Base-by-base conservation (phyloP, 2,113 vertebrate genomes). In the Pteruthius melanotis region DNA sequence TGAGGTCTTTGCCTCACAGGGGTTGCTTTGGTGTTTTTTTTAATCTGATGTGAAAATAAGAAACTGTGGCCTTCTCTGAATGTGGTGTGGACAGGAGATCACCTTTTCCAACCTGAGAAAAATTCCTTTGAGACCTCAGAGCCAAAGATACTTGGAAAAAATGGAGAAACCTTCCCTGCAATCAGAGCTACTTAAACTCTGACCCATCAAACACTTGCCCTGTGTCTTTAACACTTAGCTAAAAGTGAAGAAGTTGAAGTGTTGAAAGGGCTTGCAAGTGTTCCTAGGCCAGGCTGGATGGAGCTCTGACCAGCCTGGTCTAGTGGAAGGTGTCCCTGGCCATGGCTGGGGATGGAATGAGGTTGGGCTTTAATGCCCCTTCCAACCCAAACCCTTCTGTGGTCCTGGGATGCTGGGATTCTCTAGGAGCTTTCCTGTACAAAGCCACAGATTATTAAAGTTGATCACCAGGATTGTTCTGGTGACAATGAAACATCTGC, bases 131-230 rank as follows among this genome's bases (percentile, higher is more conserved):
- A 24, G 78, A 16, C 45, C 19, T 84, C 37, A 35, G 44, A 75
- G 52, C 39, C 56, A 45, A 56, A 74, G 23, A 69, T 27, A 35
- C 19, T 72, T 22, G 23, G 17, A 27, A 69, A 61, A 68, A 47
- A 33, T 7, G 2, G 17, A 65, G 23, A 68, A 86, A 49, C 3
- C 4, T 64, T 22, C 17, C 18, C 19, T 35, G 15, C 0, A 2
- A 21, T 22, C 11, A 57, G 3, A 16, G 68, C 3, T 31, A 14
- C 8, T 83, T 56, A 26, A 75, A 61, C 19, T 33, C 63, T 44
- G 31, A n/a, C 13, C 19, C 11, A 24, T 11, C 5, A 45, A 90
- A 13, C 33, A 14, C 26, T 75, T 44, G 30, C 1, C 1, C 6
- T 35, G 14, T 15, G n/a, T 49, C 26, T 88, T 69, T 69, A 60